These are phyloP conservation scores for Rhabdomys pumilio DNA, from an alignment of 2,797 vertebrate genomes.

Conservation along the genomic window DNA sequence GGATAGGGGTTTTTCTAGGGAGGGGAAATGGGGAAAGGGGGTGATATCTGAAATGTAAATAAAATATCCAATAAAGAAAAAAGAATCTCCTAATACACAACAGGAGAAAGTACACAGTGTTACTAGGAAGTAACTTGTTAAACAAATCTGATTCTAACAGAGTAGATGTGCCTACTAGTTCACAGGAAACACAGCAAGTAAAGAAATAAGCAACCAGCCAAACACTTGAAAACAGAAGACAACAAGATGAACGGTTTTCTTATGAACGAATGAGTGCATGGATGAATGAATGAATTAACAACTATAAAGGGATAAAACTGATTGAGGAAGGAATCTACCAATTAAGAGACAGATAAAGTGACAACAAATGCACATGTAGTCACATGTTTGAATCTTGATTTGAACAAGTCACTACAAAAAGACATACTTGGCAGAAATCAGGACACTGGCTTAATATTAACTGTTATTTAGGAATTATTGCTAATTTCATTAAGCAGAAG, in stretches of 20 bases:
- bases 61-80: no score
- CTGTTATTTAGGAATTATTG: neutral
- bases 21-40: no score
- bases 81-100: constrained; percentile 24
- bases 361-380: neutral
- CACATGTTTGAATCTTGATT: constrained; percentile 40
- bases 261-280: neutral
- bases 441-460: neutral
- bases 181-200: constrained; percentile 28
- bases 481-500: constrained; percentile 42
- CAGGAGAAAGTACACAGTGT: constrained; percentile 46
- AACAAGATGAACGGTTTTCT: constrained; percentile 22
- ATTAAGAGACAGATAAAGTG: constrained; percentile 35
- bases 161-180: constrained; percentile 30
- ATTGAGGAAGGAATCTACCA: neutral
- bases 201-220: constrained; percentile 26
- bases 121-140: constrained; percentile 44
- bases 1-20: no score
- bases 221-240: constrained; percentile 21
- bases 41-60: no score
- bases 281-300: constrained; percentile 24
- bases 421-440: constrained; percentile 39
- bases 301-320: neutral
- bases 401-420: constrained; percentile 55
- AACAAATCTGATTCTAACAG: constrained; percentile 64